Conservation (phyloP, 2,888 invertebrate genomes). For the Ecliptopera silaceata region DNA sequence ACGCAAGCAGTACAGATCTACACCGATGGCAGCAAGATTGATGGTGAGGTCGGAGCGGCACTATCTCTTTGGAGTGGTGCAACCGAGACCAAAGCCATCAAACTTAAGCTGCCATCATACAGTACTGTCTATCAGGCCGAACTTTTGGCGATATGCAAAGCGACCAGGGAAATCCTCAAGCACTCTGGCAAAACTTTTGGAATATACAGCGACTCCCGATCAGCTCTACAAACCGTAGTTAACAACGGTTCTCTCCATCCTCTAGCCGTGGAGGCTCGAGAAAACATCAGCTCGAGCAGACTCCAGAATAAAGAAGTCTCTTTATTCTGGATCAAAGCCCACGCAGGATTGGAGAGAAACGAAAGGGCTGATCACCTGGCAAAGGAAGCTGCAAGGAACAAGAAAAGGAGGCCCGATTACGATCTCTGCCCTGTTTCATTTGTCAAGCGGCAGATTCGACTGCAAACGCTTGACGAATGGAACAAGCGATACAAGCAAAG, state of each 20-base stretch:
- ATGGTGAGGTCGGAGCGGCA: too few species aligned
- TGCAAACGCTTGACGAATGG: neutral
- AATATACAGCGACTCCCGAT: too few species aligned
- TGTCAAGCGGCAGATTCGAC: constrained; percentile 12
- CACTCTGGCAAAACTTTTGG: too few species aligned
- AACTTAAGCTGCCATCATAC: neutral
- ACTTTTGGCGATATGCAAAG: too few species aligned
- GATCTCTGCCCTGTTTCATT: constrained; percentile 22
- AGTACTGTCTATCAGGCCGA: neutral
- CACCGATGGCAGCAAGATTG: too few species aligned
- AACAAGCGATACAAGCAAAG: constrained; percentile 19
- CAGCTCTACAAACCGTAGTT: too few species aligned
- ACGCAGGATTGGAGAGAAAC: constrained; percentile 26
- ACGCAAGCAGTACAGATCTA: neutral
- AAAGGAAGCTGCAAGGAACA: constrained; percentile 11
- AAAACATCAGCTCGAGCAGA: neutral
- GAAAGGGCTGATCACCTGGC: constrained; percentile 31
- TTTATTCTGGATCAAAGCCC: constrained; percentile 32
- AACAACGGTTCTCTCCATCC: too few species aligned
- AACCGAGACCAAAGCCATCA: neutral
- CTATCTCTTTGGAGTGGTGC: neutral
- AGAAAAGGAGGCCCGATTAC: constrained; percentile 4
- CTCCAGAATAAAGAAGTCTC: neutral
- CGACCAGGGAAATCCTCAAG: too few species aligned
- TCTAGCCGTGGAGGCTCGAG: constrained; percentile 12